Evolutionary conservation across 2,888 invertebrate genomes (phyloP), one percentile per base, ranked within the genome.

Genomic region (Drosophila kokeensis): DNA sequence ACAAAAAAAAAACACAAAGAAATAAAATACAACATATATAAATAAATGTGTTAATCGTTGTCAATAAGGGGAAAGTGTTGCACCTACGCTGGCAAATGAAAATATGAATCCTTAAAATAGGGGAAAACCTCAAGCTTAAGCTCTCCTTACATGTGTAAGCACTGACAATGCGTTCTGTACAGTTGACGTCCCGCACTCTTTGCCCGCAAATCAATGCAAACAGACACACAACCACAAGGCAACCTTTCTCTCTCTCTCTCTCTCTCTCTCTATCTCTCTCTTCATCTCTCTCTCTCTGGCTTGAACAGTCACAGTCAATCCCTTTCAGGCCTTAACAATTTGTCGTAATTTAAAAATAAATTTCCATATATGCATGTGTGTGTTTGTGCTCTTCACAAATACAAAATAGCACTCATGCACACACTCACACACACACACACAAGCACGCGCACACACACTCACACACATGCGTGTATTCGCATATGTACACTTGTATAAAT

Each of bases 271-370:
- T 6, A 18, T 24, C 50, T 49, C 11, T 5, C 2, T 49, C 11
- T 5, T 1, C n/a, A 42, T 50, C 36, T 40, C 11, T 5, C 2
- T 8, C 21, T 13, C 32, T 21, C 1, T 13, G 36, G n/a, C 6
- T 13, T 27, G 45, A 7, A 21, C 29, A 24, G 24, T 11, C 38
- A 15, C 18, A 50, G 24, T 7, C 34, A 34, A 42, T 29, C 49
- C n/a, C 50, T 29, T 40, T 49, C 32, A 24, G 30, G 53, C 32
- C 45, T 48, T 34, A 30, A 54, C 75, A 75, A 73, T 78, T 82
- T 78, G 59, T 45, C 45, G 63, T 61, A 70, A 76, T 81, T 83
- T 73, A 53, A 69, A 79, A 69, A 73, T 57, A 73, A 81, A 81
- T 79, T 74, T 55, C 55, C 59, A 76, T 59, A 55, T 27, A 45